A percentile compares a stretch with the other conserved stretches of the same genome.
Conservation (phyloP, 2,797 vertebrate species). For the Pipistrellus nathusii region DNA sequence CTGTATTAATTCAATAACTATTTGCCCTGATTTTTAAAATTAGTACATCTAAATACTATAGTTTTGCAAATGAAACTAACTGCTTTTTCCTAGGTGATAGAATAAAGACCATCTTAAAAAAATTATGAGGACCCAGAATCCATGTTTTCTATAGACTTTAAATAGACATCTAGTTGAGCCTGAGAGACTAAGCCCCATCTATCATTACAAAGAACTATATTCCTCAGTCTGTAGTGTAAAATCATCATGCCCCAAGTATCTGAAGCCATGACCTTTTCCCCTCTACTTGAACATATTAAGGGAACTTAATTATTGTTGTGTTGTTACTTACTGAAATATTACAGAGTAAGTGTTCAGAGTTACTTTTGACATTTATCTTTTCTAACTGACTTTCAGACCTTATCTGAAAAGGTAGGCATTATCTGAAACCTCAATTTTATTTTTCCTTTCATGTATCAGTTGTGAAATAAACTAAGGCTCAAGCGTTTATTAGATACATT, state of each 20-base stretch:
- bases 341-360: neutral
- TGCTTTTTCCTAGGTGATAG: neutral
- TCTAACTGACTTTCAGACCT: neutral
- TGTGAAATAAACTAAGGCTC: conserved; percentile 28
- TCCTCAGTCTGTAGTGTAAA: neutral
- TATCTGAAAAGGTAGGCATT: neutral
- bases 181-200: neutral
- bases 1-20: neutral
- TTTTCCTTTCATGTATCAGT: neutral
- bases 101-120: neutral
- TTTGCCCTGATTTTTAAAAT: neutral
- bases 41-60: neutral
- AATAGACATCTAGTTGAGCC: neutral
- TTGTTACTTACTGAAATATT: neutral
- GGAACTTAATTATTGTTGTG: neutral
- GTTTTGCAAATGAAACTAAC: neutral
- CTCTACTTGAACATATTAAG: neutral
- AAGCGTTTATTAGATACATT: neutral
- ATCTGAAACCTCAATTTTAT: neutral
- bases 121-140: neutral
- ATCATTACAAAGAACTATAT: neutral
- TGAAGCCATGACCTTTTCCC: neutral
- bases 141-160: neutral
- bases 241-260: neutral
- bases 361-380: neutral